Base-by-base conservation (phyloP, 2,888 invertebrate genomes). In the Choreutis nemorana region DNA sequence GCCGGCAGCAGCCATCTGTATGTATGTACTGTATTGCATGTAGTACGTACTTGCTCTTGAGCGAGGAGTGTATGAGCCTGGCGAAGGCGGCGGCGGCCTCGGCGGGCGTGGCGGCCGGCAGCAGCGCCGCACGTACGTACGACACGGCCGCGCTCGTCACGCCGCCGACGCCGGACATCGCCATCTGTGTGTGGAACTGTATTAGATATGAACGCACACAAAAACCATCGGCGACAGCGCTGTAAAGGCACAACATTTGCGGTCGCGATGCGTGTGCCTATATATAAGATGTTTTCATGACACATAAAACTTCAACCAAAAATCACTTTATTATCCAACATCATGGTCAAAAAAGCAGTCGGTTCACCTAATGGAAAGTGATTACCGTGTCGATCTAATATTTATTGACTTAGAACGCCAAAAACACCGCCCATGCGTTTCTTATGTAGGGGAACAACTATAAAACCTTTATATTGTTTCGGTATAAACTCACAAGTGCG, bases 21-120 rank as follows among this genome's bases (percentile, higher is more conserved):
- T 12, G 14, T 5, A 5, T 11, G 13, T 6, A 8, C n/a, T n/a
- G n/a, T n/a, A n/a, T n/a, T n/a, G n/a, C n/a, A n/a, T n/a, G n/a
- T n/a, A 14, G 5, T 30, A 54, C 66, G 36, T 5, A 79, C 79
- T 73, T 73, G 73, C 72, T 75, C 72, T 94, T 93, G 34, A 97
- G 81, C 25, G 96, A 95, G 50, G 93, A 94, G 65, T 97, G 93
- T 59, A 99, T 97, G 84, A 98, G 90, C 36, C 94, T 81, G 0
- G 97, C 95, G 77, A 97, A 97, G 34, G 90, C 88, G n/a, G 94
- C 94, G 2, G 95, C 94, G 1, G 98, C 97, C 75, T 99, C 97
- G 0, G 94, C 91, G 72, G 97, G 96, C 12, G 92, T 90, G 52
- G 90, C 86, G 30, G 90, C 90, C 1, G 95, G 94, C 41, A 97